Evolutionary conservation across 2,888 invertebrate species (phyloP).

Genomic region (Habroteleia sp.): DNA sequence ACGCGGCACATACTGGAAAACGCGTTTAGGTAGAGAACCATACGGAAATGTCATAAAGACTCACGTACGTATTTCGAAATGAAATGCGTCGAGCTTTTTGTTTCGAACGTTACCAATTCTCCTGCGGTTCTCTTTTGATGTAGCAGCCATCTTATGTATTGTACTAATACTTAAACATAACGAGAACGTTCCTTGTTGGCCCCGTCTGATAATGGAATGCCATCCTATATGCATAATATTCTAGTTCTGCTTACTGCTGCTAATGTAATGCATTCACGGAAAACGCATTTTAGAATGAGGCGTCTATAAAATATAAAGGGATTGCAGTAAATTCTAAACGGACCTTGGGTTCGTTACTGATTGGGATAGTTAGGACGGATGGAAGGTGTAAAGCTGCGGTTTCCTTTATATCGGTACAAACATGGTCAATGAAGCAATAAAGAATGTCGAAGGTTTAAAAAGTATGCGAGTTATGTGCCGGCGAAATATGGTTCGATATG

Average conservation of each 20-base stretch:
- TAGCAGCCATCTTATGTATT: slow-evolving; percentile 28
- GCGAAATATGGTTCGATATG: slow-evolving; percentile 10
- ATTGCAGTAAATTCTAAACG: slow-evolving; percentile 8
- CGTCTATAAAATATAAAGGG: neutral
- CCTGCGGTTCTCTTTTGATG: slow-evolving; percentile 24
- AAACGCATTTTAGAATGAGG: slow-evolving; percentile 14
- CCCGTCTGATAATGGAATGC: slow-evolving; percentile 23
- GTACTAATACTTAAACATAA: slow-evolving; percentile 17
- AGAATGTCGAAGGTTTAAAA: slow-evolving; percentile 1
- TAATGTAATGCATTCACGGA: slow-evolving; percentile 18
- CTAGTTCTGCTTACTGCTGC: slow-evolving; percentile 4
- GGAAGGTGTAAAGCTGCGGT: slow-evolving; percentile 24
- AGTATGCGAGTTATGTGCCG: slow-evolving; percentile 11
- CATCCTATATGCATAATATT: slow-evolving; percentile 21
- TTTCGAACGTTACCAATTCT: slow-evolving; percentile 33
- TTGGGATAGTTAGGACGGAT: slow-evolving; percentile 17
- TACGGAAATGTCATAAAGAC: slow-evolving; percentile 54
- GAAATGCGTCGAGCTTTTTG: slow-evolving; percentile 43
- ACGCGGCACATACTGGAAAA: slow-evolving; percentile 20
- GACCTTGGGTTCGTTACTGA: slow-evolving; percentile 9
- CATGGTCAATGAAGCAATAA: slow-evolving; percentile 7
- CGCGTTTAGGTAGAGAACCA: slow-evolving; percentile 41
- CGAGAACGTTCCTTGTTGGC: slow-evolving; percentile 24
- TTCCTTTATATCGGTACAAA: slow-evolving; percentile 22
- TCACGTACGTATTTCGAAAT: slow-evolving; percentile 37